Percentiles rank a stretch among this genome's conserved stretches.
These are phyloP conservation scores for Maconellicoccus hirsutus DNA, from an alignment of 1,140 invertebrate species.

Conservation along the genomic window DNA sequence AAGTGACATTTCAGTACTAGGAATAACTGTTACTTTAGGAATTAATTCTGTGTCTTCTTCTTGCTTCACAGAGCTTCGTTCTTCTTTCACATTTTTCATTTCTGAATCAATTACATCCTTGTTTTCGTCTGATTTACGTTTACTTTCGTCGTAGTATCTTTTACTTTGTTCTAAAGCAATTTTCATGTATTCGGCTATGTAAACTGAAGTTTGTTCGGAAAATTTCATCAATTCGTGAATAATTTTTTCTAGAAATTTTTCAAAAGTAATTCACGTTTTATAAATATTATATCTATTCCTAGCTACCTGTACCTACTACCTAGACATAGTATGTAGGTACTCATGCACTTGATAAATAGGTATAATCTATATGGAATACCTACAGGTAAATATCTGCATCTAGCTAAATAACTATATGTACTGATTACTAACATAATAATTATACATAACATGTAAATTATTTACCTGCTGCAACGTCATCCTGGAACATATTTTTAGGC, in stretches of 20 bases:
- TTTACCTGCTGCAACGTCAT: slow-evolving; percentile 16
- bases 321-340: too few relatives aligned
- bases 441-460: too few relatives aligned
- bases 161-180: neutral
- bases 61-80: neutral
- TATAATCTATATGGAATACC: too few relatives aligned
- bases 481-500: slow-evolving; percentile 41
- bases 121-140: neutral
- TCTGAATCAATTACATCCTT: neutral
- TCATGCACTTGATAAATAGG: too few relatives aligned
- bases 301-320: too few relatives aligned
- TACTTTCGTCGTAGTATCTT: neutral
- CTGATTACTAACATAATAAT: too few relatives aligned
- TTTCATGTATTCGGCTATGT: neutral
- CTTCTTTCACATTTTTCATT: neutral
- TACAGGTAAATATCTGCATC: too few relatives aligned
- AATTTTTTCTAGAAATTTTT: slow-evolving; percentile 11
- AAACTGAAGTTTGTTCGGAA: slow-evolving; percentile 4
- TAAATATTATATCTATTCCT: too few relatives aligned
- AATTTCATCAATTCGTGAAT: slow-evolving; percentile 13
- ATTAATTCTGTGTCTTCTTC: neutral
- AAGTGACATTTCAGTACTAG: neutral
- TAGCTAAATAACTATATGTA: too few relatives aligned
- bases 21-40: neutral
- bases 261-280: neutral